Evolutionary conservation across 2,797 vertebrate species (phyloP).

Genomic region (Zalophus californianus): DNA sequence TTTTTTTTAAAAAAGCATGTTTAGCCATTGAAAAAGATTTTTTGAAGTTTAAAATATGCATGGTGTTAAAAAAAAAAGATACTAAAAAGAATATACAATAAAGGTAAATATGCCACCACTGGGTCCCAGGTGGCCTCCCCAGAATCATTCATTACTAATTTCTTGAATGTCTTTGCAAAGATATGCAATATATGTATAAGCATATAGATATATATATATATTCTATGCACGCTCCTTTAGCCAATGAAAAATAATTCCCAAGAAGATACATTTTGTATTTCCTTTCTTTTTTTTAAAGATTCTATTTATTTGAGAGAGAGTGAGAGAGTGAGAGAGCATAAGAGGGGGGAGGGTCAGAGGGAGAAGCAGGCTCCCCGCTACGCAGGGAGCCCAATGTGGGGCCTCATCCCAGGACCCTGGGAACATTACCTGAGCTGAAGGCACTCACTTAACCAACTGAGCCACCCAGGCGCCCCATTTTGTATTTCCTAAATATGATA

Average conservation of each 20-base stretch:
- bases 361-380: not conserved
- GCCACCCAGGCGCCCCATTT: not conserved
- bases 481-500: not conserved
- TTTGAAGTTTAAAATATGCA: not conserved
- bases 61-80: not conserved
- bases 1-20: not conserved
- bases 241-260: conserved; percentile 4
- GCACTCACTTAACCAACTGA: not conserved
- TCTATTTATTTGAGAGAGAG: not conserved
- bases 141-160: not conserved
- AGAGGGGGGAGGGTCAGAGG: not conserved
- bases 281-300: not conserved
- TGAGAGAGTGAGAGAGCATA: no score
- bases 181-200: not conserved
- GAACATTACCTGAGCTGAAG: not conserved
- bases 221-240: not conserved
- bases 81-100: not conserved
- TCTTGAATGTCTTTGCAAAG: conserved; percentile 36
- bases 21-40: not conserved
- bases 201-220: not conserved
- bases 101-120: not conserved
- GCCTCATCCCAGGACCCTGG: not conserved
- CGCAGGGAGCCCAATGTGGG: not conserved
- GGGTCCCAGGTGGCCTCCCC: not conserved
- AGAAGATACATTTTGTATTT: not conserved